phyloP scores from a whole-genome alignment of 2,113 vertebrate genomes.

The Dipodomys merriami region DNA sequence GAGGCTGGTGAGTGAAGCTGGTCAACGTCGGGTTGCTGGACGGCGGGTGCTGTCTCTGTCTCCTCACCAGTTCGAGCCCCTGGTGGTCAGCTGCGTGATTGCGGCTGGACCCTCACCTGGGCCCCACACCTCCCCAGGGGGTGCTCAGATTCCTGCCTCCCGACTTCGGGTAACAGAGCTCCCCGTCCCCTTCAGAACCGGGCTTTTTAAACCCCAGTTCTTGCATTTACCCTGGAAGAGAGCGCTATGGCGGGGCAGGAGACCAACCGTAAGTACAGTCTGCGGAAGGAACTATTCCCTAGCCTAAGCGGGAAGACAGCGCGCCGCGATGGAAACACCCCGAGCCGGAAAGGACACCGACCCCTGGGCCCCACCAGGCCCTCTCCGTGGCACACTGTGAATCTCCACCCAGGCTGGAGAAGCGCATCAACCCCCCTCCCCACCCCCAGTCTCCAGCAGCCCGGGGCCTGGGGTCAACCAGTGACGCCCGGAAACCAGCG shows the following conservation, averaged over 20 bases:
- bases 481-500: slow-evolving; percentile 61
- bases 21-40: background rate
- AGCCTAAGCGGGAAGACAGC: too few species aligned
- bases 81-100: background rate
- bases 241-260: too few species aligned
- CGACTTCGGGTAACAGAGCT: slow-evolving; percentile 16
- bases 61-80: background rate
- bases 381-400: too few species aligned
- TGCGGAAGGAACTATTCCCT: background rate
- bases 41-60: background rate
- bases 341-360: too few species aligned
- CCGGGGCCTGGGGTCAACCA: slow-evolving; percentile 30
- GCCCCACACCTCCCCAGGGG: background rate
- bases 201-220: background rate
- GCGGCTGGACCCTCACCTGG: background rate
- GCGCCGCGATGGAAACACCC: too few species aligned
- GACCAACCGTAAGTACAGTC: background rate
- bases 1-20: background rate
- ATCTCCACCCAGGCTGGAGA: too few species aligned
- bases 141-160: background rate
- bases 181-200: background rate
- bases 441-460: slow-evolving; percentile 71
- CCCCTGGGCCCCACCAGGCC: too few species aligned
- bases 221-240: background rate
- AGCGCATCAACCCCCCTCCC: too few species aligned